phyloP scores from a whole-genome alignment of 2,888 invertebrate species.

The Rhagophthalmus giganteus region DNA sequence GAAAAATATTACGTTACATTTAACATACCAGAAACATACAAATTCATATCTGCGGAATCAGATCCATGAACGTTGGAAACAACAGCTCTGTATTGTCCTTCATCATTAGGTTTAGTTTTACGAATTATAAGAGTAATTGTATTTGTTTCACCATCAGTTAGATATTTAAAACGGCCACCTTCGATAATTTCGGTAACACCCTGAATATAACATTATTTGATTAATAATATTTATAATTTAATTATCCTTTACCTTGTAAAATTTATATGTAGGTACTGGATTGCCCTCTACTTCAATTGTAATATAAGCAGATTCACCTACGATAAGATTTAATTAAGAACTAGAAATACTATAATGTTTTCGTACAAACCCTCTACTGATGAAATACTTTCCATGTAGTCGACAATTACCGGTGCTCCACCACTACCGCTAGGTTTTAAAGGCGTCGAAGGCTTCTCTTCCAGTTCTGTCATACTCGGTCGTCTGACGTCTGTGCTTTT shows the following conservation, averaged over 20 bases:
- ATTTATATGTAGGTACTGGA: slow-evolving; percentile 93
- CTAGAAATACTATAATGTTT: neutral
- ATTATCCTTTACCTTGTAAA: slow-evolving; percentile 69
- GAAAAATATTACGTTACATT: too few species aligned
- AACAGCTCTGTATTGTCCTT: slow-evolving; percentile 91
- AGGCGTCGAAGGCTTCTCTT: slow-evolving; percentile 90
- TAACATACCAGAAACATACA: slow-evolving; percentile 89
- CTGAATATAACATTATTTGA: slow-evolving; percentile 40
- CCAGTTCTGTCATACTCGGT: slow-evolving; percentile 87
- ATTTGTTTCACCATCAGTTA: slow-evolving; percentile 92
- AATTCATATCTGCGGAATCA: slow-evolving; percentile 93
- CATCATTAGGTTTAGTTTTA: slow-evolving; percentile 96
- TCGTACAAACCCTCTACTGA: slow-evolving; percentile 84
- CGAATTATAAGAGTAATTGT: slow-evolving; percentile 92
- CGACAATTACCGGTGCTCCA: slow-evolving; percentile 82
- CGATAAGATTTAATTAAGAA: slow-evolving; percentile 20
- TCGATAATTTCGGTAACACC: slow-evolving; percentile 91
- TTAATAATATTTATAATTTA: neutral
- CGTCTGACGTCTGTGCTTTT: slow-evolving; percentile 89
- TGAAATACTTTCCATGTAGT: slow-evolving; percentile 92
- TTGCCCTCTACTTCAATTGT: slow-evolving; percentile 92
- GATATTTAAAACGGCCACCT: slow-evolving; percentile 92
- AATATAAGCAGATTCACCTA: slow-evolving; percentile 91
- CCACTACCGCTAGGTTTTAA: slow-evolving; percentile 76
- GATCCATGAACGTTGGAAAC: slow-evolving; percentile 93